Evolutionary conservation across 92 coral and sea anemone species (phyloP).

Genomic region (Epizoanthus rinbou): DNA sequence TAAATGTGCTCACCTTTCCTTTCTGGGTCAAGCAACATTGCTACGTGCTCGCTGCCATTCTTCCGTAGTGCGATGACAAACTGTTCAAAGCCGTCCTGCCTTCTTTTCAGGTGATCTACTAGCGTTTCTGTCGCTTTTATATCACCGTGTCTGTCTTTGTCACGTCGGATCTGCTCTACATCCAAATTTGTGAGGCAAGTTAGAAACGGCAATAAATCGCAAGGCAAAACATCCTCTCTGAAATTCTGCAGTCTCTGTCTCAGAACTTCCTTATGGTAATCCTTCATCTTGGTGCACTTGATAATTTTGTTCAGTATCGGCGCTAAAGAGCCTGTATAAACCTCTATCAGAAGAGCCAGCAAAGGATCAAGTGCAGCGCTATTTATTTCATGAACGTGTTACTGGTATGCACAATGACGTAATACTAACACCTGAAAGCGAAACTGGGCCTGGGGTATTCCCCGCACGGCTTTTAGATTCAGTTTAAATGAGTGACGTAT

Average conservation of each 20-base stretch:
- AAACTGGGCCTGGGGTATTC: not conserved
- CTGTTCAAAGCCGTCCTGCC: slow-evolving; percentile 60
- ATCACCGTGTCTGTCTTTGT: slow-evolving; percentile 55
- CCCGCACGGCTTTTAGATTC: not conserved
- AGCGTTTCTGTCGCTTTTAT: slow-evolving; percentile 60
- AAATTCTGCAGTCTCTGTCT: slow-evolving; percentile 63
- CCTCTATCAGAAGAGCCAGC: not conserved
- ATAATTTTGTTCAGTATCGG: not conserved
- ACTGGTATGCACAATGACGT: not conserved
- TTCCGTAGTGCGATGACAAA: slow-evolving; percentile 77
- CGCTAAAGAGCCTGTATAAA: not conserved
- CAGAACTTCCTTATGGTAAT: slow-evolving; percentile 53
- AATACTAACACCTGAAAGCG: not conserved
- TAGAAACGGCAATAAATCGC: slow-evolving; percentile 58
- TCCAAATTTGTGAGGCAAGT: slow-evolving; percentile 56
- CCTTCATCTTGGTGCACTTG: slow-evolving; percentile 43
- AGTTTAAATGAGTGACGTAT: slow-evolving; percentile 26
- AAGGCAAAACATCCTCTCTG: slow-evolving; percentile 62
- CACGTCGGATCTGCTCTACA: slow-evolving; percentile 54
- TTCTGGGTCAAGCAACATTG: slow-evolving; percentile 86
- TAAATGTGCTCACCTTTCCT: slow-evolving; percentile 52
- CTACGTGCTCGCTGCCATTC: slow-evolving; percentile 79
- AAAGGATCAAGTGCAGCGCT: not conserved
- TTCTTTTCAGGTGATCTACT: slow-evolving; percentile 70
- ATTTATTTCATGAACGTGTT: no score